Conservation (phyloP, 2,888 invertebrate genomes). For the Torymus texanus region DNA sequence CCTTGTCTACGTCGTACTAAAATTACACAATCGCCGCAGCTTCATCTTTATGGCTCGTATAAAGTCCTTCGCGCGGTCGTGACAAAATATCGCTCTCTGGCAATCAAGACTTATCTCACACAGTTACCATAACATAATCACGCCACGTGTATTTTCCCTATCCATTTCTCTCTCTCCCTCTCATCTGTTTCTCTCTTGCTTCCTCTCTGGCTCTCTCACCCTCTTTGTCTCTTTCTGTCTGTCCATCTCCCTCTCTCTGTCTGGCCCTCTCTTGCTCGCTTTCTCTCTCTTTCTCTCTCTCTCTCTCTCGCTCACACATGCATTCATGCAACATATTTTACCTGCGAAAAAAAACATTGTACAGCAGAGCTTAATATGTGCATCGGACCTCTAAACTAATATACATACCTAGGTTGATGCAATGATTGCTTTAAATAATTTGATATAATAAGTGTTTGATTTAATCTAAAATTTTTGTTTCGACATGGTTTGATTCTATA, state of each 20-base stretch:
- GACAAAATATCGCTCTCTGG: not conserved
- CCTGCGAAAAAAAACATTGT: too few relatives aligned
- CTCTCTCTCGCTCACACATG: not conserved
- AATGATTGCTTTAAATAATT: too few relatives aligned
- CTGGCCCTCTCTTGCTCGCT: not conserved
- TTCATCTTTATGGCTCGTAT: conserved; percentile 20
- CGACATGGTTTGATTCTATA: too few relatives aligned
- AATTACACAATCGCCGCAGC: conserved; percentile 4
- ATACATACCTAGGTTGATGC: too few relatives aligned
- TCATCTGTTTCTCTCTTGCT: not conserved
- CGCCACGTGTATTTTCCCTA: not conserved
- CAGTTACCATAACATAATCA: conserved; percentile 46
- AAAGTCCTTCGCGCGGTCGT: not conserved
- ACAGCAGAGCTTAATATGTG: too few relatives aligned
- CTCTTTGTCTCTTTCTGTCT: too few relatives aligned
- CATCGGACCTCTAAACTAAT: too few relatives aligned
- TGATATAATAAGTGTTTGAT: too few relatives aligned
- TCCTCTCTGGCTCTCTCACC: not conserved
- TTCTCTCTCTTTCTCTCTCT: conserved; percentile 3
- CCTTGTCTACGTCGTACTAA: not conserved
- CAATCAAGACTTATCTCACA: conserved; percentile 38
- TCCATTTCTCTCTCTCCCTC: not conserved
- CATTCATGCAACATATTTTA: too few relatives aligned
- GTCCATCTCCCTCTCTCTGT: not conserved
- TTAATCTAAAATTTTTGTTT: too few relatives aligned